Evolutionary conservation across 2,888 invertebrate species (phyloP), one percentile per base, ranked within the genome.

Genomic region (Polyommatus icarus): DNA sequence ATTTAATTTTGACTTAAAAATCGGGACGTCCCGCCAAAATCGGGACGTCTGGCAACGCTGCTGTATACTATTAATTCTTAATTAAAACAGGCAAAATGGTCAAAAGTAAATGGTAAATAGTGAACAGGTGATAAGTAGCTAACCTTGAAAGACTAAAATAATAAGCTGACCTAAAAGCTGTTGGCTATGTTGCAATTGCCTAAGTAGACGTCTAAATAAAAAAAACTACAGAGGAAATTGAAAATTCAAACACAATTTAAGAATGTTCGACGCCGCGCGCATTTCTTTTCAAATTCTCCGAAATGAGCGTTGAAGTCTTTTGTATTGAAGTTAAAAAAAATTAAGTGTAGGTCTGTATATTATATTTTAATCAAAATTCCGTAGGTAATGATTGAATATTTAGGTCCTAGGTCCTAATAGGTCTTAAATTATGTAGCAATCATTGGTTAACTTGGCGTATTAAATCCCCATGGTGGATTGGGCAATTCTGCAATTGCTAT

Each of bases 371-470:
- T 15, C 12, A 4, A 50, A 50, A 15, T 50, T 50, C 15, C 50
- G 50, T 4, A 15, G 50, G 50, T 50, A 50, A 15, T 18, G 18
- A 54, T 18, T 24, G 4, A 24, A 61, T 61, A 61, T 24, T 61
- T 7, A 71, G 71, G n/a, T 71, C n/a, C 71, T 71, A 71, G 71
- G 18, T 24, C 71, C 7, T 71, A 36, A 36, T 71, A 71, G 36
- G 29, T 29, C 8, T 32, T 36, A 71, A 71, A 61, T 61, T 32
- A 71, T 71, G 71, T 36, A 71, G 71, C 71, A 71, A 71, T 71
- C 18, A 36, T 71, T 71, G 71, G 7, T n/a, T 71, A 32, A 71
- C 36, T 36, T 71, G 0, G 18, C 32, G n/a, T 36, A 71, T 36
- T 36, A 71, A 36, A 7, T 71, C 71, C 71, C 71, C n/a, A 71